phyloP scores from a whole-genome alignment of 2,797 vertebrate species.

The Simalia tracyae region DNA sequence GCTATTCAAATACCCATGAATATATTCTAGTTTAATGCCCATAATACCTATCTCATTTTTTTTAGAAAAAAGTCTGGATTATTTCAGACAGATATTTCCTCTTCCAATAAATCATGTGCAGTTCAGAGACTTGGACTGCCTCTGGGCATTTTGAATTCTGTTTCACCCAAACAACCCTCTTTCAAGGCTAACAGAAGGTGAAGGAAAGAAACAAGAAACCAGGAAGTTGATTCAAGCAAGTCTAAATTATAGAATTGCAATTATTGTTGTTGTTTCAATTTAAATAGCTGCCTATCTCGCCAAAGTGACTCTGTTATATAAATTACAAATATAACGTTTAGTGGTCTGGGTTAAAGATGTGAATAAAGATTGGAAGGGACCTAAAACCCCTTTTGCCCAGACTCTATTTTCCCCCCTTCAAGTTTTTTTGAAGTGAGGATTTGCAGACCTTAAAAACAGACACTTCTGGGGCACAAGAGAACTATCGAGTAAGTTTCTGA shows the following conservation, averaged over 20 bases:
- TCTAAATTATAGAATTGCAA: not conserved
- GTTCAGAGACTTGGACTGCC: not conserved
- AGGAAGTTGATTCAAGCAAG: not conserved
- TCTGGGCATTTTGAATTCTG: not conserved
- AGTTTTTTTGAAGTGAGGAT: not conserved
- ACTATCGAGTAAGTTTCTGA: not conserved
- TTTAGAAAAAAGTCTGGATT: not conserved
- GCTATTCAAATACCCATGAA: slow-evolving; percentile 11
- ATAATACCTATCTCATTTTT: not conserved
- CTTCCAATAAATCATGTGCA: not conserved
- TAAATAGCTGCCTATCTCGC: too few species aligned
- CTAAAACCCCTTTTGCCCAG: not conserved
- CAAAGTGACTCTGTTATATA: not conserved
- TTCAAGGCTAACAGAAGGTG: not conserved
- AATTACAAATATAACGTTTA: not conserved
- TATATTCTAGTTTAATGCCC: not conserved
- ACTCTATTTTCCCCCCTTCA: not conserved
- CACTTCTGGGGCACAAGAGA: not conserved
- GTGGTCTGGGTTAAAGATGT: not conserved
- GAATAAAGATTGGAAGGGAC: not conserved
- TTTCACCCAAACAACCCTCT: not conserved
- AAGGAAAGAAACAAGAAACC: not conserved
- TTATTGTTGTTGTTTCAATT: not conserved
- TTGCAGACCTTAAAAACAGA: not conserved
- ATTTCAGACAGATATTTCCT: not conserved